A percentile compares a stretch with the other conserved stretches of the same genome.
phyloP scores from a whole-genome alignment of 2,888 invertebrate species.

The Chouioia cunea region DNA sequence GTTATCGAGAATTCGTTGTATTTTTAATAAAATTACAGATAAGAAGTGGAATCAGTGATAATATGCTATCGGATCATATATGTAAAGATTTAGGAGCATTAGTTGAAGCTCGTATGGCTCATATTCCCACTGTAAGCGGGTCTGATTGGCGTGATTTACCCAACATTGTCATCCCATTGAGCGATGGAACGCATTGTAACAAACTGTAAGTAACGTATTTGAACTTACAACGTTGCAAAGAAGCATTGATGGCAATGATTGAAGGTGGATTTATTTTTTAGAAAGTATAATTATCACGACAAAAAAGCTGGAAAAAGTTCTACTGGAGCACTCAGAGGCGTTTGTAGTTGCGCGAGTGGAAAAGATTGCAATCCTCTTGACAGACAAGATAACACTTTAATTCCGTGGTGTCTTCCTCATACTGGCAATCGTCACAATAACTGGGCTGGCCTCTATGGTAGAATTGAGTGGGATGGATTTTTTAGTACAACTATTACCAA shows the following conservation, averaged over 20 bases:
- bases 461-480: constrained; percentile 86
- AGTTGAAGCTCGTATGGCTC: constrained; percentile 81
- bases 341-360: constrained; percentile 81
- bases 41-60: constrained; percentile 73
- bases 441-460: constrained; percentile 88
- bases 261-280: constrained; percentile 53
- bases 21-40: constrained; percentile 66
- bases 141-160: constrained; percentile 91
- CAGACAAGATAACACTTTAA: constrained; percentile 84
- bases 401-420: constrained; percentile 91
- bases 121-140: constrained; percentile 81
- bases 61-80: constrained; percentile 79
- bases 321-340: constrained; percentile 74
- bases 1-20: not conserved
- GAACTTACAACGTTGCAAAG: no score
- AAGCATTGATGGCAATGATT: no score
- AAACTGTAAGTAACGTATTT: constrained; percentile 69
- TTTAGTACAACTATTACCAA: constrained; percentile 88
- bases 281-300: constrained; percentile 72
- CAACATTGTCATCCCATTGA: constrained; percentile 78
- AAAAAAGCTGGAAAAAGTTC: constrained; percentile 70
- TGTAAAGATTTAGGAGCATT: constrained; percentile 88
- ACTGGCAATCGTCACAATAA: constrained; percentile 88
- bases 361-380: constrained; percentile 77
- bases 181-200: constrained; percentile 78